Evolutionary conservation across 1,140 invertebrate genomes (phyloP).

Genomic region (Lycorma delicatula): DNA sequence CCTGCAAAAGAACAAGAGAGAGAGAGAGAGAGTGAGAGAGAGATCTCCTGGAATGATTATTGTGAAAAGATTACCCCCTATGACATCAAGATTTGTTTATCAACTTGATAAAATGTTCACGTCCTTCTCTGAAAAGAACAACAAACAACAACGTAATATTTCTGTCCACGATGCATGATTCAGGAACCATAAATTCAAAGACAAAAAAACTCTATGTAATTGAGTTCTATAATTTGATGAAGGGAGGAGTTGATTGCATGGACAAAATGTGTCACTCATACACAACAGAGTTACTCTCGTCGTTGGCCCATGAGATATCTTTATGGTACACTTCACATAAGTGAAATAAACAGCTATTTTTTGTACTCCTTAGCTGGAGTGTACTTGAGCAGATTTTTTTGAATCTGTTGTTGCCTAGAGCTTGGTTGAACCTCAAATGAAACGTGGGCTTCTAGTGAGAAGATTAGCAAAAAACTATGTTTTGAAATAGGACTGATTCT

Average conservation of each 20-base stretch:
- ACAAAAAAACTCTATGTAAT: too few species aligned
- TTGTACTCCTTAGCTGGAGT: too few species aligned
- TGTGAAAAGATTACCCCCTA: background rate
- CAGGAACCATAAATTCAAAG: background rate
- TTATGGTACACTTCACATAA: background rate
- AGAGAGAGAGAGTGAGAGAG: too few species aligned
- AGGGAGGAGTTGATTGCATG: background rate
- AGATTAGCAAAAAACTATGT: too few species aligned
- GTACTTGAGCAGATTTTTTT: too few species aligned
- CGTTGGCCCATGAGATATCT: background rate
- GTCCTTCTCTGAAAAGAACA: background rate
- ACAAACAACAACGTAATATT: background rate
- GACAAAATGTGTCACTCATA: background rate
- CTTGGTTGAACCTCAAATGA: too few species aligned
- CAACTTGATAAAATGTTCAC: background rate
- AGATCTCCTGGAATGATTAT: background rate
- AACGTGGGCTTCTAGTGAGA: too few species aligned
- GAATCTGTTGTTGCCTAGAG: too few species aligned
- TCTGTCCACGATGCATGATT: too few species aligned
- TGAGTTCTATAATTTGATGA: too few species aligned
- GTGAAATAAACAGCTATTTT: too few species aligned
- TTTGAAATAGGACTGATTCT: too few species aligned
- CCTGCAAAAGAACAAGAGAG: background rate
- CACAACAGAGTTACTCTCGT: background rate
- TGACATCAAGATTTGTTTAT: background rate